Evolutionary conservation across 2,797 vertebrate species (phyloP).

Genomic region (Anableps anableps): DNA sequence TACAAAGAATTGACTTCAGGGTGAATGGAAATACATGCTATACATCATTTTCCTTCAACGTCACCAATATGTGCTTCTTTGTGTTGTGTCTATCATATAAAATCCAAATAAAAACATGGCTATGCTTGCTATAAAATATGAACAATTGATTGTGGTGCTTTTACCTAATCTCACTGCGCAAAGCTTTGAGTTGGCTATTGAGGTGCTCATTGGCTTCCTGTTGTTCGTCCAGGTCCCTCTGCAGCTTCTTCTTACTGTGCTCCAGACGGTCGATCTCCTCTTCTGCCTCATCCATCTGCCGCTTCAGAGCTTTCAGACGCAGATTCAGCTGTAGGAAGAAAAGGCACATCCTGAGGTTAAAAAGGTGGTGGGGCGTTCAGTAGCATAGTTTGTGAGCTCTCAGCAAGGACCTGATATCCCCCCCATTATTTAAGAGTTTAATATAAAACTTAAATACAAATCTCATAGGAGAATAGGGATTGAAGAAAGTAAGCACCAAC

Average conservation of each 20-base stretch:
- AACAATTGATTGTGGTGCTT: not conserved
- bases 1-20: not conserved
- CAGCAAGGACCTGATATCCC: not conserved
- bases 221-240: slow-evolving; percentile 96
- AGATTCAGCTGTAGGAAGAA: slow-evolving; percentile 86
- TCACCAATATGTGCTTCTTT: not conserved
- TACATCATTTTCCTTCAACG: not conserved
- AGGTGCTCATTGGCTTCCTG: slow-evolving; percentile 92
- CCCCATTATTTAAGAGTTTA: not conserved
- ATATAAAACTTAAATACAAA: not conserved
- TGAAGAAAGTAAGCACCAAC: not conserved
- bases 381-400: not conserved
- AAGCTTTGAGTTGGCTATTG: slow-evolving; percentile 88
- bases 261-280: slow-evolving; percentile 96
- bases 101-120: not conserved
- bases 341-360: not conserved
- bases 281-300: slow-evolving; percentile 95
- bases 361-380: not conserved
- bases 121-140: not conserved
- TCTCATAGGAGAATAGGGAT: not conserved
- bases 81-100: not conserved
- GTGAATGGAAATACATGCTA: not conserved
- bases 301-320: slow-evolving; percentile 94
- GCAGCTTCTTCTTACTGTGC: slow-evolving; percentile 93
- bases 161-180: slow-evolving; percentile 90